These are phyloP conservation scores for Gallinago media DNA, from an alignment of 2,113 vertebrate genomes.

Conservation along the genomic window DNA sequence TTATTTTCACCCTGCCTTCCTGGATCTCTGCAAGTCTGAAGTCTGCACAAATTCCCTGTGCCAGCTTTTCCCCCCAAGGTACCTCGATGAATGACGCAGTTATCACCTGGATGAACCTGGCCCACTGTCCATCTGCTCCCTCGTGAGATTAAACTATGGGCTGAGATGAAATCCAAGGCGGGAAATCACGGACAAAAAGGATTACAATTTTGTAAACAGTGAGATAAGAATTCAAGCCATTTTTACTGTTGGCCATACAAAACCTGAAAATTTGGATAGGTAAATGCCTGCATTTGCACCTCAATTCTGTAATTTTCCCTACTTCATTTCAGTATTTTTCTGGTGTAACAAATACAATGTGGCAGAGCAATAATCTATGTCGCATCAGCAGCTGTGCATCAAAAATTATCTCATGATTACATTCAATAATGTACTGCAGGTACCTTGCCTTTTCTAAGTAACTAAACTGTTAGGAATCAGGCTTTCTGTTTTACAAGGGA, in stretches of 20 bases:
- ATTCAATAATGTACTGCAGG: background rate
- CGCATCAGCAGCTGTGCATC: background rate
- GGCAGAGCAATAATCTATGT: background rate
- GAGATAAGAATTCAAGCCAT: background rate
- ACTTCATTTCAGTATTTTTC: background rate
- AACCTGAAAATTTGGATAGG: background rate
- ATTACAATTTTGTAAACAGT: background rate
- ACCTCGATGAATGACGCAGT: background rate
- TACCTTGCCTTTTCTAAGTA: background rate
- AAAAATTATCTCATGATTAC: background rate
- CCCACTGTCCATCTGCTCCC: background rate
- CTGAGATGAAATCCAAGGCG: background rate
- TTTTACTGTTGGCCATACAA: background rate
- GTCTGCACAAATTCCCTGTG: background rate
- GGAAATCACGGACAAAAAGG: background rate
- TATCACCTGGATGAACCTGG: background rate
- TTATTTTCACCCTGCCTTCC: background rate
- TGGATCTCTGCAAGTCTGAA: background rate
- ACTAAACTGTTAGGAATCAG: background rate
- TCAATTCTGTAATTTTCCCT: background rate
- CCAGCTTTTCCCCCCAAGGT: slow-evolving; percentile 11
- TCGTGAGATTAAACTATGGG: background rate
- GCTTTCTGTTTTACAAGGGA: background rate
- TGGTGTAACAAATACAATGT: background rate
- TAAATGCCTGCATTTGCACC: background rate